Conservation (phyloP, 2,797 vertebrate genomes). For the Glossophaga mutica region DNA sequence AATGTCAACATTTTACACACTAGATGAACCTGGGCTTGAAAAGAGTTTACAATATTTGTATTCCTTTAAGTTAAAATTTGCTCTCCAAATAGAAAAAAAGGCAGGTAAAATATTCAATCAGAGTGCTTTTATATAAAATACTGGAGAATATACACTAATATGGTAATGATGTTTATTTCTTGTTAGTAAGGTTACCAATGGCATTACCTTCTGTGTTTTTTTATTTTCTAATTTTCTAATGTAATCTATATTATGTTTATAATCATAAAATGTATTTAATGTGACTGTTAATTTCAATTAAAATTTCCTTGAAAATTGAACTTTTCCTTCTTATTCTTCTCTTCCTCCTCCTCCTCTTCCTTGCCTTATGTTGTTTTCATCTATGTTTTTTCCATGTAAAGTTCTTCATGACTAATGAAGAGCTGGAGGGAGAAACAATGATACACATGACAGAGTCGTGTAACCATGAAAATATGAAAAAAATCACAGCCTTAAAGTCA, state of each 20-base stretch:
- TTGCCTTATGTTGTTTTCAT: not conserved
- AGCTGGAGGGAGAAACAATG: not conserved
- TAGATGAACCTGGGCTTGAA: not conserved
- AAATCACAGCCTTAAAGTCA: not conserved
- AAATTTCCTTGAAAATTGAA: not conserved
- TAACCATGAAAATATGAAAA: not conserved
- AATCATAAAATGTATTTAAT: not conserved
- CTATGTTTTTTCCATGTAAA: not conserved
- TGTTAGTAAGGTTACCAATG: not conserved
- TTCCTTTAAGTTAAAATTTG: not conserved
- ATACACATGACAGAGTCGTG: not conserved
- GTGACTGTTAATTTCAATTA: not conserved
- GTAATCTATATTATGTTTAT: not conserved
- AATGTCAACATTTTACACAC: not conserved
- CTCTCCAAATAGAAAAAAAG: not conserved
- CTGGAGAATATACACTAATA: not conserved
- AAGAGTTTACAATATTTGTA: not conserved
- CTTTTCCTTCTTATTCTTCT: not conserved
- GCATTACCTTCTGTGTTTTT: not conserved
- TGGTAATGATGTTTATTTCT: not conserved
- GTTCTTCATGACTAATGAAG: not conserved
- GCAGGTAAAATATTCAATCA: not conserved
- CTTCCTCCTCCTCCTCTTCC: fast-evolving
- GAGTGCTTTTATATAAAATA: not conserved
- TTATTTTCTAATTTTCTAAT: not conserved